Base-by-base conservation (phyloP, 2,888 invertebrate species). In the Ctenicera cuprea region DNA sequence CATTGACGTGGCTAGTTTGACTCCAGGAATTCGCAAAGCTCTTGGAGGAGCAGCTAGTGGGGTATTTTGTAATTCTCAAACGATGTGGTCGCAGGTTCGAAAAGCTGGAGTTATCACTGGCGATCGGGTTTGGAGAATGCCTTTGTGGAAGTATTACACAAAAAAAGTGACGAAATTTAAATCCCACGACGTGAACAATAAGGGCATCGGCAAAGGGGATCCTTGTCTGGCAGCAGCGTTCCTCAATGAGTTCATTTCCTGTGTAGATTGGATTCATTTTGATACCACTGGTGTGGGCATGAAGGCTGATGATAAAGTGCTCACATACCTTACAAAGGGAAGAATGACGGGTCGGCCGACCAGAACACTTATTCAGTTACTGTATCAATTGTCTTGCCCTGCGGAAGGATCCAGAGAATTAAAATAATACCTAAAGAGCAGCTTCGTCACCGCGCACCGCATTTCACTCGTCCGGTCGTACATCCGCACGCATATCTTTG, bases 1-100 rank as follows among this genome's bases (percentile, higher is more conserved):
- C 38, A 84, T 94, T 18, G 94, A 94, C 81, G 89, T 94, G 77
- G 94, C 93, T 22, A 93, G 93, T 33, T 87, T 94, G 62, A 93
- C 94, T 38, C 90, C 89, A 18, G 91, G 86, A 16, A 87, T 90
- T 45, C 83, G 85, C 57, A 86, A 89, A 20, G 90, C 90, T 11
- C 81, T 91, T 30, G 91, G 91, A 0, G 85, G 87, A 7, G 88
- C 87, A 3, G 90, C 89, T 0, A 84, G 89, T 48, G 91, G 89
- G 7, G 90, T 89, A 8, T 91, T 88, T 82, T 87, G 88, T 62
- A 91, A 89, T 80, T 89, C 89, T 8, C 86, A 87, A 63, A 82
- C 84, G 1, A 83, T 90, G 82, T 91, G 89, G 89, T 85, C 89
- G 22, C 83, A 86, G 72, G 84, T 90, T 30, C 85, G 88, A 18